phyloP scores from a whole-genome alignment of 2,113 vertebrate genomes.

The Lethenteron camtschaticum region DNA sequence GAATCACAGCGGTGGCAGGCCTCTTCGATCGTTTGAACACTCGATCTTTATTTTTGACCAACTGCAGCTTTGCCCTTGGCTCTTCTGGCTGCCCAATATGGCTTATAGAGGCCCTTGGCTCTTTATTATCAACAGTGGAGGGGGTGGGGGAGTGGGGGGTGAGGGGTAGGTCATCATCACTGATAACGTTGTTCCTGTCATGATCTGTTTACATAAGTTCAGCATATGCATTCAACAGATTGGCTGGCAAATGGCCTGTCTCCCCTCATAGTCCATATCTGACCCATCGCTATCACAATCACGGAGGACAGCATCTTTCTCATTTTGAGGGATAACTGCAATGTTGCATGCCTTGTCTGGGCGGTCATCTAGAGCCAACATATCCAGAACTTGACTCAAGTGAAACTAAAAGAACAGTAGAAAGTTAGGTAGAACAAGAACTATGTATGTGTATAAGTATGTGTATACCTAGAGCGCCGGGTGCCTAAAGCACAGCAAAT shows the following conservation, averaged over 20 bases:
- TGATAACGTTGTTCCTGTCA: background rate
- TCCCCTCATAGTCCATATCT: constrained; percentile 5
- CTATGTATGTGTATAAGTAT: no score
- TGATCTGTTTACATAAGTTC: background rate
- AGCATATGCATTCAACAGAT: constrained; percentile 3
- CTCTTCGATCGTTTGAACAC: no score
- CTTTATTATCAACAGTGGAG: background rate
- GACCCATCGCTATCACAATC: constrained; percentile 3
- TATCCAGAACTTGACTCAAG: constrained; percentile 5
- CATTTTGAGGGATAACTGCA: background rate
- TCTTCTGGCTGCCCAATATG: background rate
- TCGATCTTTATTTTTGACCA: no score
- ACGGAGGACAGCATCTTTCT: background rate
- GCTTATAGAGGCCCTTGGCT: background rate
- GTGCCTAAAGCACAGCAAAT: no score
- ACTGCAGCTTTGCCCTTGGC: background rate
- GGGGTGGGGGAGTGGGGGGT: background rate
- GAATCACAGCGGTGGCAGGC: background rate
- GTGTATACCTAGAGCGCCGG: no score
- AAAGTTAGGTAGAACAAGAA: background rate
- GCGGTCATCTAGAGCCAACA: background rate
- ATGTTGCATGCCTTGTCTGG: background rate
- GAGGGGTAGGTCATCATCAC: background rate
- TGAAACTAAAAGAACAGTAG: background rate
- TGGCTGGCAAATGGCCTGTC: constrained; percentile 1